Percentiles rank a stretch among this genome's conserved stretches.
Evolutionary conservation across 2,888 invertebrate species (phyloP).

Genomic region (Agrypnus murinus): DNA sequence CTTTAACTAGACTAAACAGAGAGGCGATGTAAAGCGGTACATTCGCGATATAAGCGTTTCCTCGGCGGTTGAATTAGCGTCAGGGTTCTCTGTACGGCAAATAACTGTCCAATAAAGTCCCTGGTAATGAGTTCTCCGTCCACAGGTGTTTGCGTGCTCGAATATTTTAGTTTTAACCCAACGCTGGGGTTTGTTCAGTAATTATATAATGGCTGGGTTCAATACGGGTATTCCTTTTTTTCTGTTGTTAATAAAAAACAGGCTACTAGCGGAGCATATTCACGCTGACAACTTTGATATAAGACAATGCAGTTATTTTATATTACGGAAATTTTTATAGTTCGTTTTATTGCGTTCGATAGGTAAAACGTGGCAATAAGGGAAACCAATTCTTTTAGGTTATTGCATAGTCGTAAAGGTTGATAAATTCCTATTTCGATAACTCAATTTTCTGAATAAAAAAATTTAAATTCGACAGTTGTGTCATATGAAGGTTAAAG

Average conservation of each 20-base stretch:
- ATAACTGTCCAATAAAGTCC: constrained; percentile 59
- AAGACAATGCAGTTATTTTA: constrained; percentile 9
- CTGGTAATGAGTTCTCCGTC: constrained; percentile 57
- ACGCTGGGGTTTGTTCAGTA: constrained; percentile 41
- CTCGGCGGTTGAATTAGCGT: constrained; percentile 50
- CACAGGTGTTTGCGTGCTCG: constrained; percentile 57
- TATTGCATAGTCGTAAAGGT: constrained; percentile 28
- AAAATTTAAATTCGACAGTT: constrained; percentile 17
- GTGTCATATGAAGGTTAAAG: neutral
- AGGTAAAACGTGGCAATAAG: constrained; percentile 26
- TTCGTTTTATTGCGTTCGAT: constrained; percentile 9
- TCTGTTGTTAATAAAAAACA: neutral
- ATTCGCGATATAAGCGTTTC: constrained; percentile 47
- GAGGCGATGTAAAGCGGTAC: constrained; percentile 44
- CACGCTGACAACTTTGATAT: neutral
- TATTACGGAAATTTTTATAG: constrained; percentile 24
- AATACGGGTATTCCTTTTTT: constrained; percentile 21
- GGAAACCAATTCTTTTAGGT: constrained; percentile 29
- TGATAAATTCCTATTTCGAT: constrained; percentile 28
- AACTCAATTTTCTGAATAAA: constrained; percentile 19
- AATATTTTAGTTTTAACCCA: constrained; percentile 54
- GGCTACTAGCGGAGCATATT: neutral
- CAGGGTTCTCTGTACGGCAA: constrained; percentile 46
- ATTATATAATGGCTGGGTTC: constrained; percentile 40
- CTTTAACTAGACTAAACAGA: constrained; percentile 53